phyloP scores from a whole-genome alignment of 2,797 vertebrate species.

The Scomberomorus guttatus region DNA sequence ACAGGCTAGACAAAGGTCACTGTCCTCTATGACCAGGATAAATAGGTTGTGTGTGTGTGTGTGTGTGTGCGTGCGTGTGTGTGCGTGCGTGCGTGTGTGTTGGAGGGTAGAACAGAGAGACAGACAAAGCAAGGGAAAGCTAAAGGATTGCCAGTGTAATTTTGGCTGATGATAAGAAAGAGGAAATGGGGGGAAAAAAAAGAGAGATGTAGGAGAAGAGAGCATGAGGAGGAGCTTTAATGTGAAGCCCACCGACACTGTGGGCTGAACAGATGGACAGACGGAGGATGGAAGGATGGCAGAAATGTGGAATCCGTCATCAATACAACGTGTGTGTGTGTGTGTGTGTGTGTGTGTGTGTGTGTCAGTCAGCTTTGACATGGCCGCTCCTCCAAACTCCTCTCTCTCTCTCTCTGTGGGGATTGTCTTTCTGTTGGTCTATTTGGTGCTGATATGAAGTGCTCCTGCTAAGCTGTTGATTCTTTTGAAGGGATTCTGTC shows the following conservation, averaged over 20 bases:
- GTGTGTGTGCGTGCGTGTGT: conserved; percentile 19
- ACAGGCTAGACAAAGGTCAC: conserved; percentile 52
- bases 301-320: conserved; percentile 58
- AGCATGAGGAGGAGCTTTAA: conserved; percentile 65
- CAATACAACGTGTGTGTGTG: conserved; percentile 31
- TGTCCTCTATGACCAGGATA: conserved; percentile 33
- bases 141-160: conserved; percentile 42
- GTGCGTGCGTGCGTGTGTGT: not conserved
- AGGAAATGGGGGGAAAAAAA: conserved; percentile 25
- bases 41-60: conserved; percentile 31
- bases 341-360: conserved; percentile 20
- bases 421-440: conserved; percentile 54
- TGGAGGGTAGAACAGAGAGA: conserved; percentile 20
- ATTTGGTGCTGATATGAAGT: conserved; percentile 56
- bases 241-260: conserved; percentile 56
- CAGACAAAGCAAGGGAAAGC: conserved; percentile 43
- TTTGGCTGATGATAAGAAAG: conserved; percentile 57
- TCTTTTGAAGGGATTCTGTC: conserved; percentile 56
- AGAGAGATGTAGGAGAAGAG: conserved; percentile 33
- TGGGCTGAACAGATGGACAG: conserved; percentile 65
- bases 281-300: conserved; percentile 41
- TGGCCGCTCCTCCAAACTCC: conserved; percentile 42
- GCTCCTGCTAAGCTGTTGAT: conserved; percentile 61
- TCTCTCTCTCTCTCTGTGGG: conserved; percentile 38
- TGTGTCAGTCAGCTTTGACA: conserved; percentile 51